Conservation (phyloP, 2,113 vertebrate species). For the Hirundichthys speculiger region DNA sequence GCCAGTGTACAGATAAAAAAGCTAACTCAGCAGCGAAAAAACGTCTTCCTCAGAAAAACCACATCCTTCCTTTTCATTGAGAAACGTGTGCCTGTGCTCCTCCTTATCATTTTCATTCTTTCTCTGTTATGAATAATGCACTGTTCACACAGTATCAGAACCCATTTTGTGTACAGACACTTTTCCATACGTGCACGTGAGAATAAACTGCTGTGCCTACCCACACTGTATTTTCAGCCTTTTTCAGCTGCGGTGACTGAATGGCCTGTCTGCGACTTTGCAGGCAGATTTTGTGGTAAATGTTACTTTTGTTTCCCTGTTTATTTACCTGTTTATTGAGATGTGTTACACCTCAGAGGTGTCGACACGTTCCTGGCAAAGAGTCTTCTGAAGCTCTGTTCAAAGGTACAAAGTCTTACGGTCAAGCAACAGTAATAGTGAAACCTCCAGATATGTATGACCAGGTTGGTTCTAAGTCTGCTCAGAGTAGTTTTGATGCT, state of each 20-base stretch:
- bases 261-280: neutral
- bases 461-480: conserved; percentile 35
- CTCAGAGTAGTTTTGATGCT: conserved; percentile 22
- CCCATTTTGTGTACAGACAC: neutral
- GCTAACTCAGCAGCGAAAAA: conserved; percentile 48
- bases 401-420: conserved; percentile 13
- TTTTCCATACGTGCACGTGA: neutral
- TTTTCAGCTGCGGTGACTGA: neutral
- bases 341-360: neutral
- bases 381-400: conserved; percentile 12
- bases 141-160: neutral
- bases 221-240: neutral
- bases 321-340: conserved; percentile 7
- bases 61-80: conserved; percentile 53
- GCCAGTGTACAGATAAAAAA: neutral
- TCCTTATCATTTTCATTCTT: neutral
- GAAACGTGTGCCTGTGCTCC: neutral
- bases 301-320: neutral
- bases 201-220: conserved; percentile 22
- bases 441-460: conserved; percentile 46
- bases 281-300: neutral
- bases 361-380: conserved; percentile 36
- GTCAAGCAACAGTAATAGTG: conserved; percentile 42
- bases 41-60: conserved; percentile 66
- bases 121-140: neutral